Percentiles rank a stretch among this genome's conserved stretches.
phyloP scores from a whole-genome alignment of 2,888 invertebrate genomes.

The Drosophila borborema region DNA sequence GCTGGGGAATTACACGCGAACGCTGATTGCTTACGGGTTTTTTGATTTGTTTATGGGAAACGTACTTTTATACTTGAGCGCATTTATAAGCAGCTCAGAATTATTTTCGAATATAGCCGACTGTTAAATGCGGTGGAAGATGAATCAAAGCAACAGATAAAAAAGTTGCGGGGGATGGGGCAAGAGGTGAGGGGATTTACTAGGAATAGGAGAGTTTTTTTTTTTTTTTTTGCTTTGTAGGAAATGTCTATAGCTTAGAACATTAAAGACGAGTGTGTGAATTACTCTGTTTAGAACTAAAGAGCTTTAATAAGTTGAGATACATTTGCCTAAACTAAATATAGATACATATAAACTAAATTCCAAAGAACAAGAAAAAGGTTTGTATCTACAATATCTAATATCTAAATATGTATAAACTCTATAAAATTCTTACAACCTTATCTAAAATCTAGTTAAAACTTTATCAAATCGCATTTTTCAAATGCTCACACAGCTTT shows the following conservation, averaged over 20 bases:
- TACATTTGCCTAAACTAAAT: no score
- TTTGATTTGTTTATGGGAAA: not conserved
- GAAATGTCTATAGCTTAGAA: not conserved
- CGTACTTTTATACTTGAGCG: not conserved
- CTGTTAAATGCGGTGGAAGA: conserved; percentile 71
- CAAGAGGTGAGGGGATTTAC: not conserved
- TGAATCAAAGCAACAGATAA: conserved; percentile 84
- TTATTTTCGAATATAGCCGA: not conserved
- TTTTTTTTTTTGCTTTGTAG: not conserved
- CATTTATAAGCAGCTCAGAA: conserved; percentile 4
- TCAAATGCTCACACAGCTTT: not conserved
- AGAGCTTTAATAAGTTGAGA: no score
- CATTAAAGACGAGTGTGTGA: not conserved
- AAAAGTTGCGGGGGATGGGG: conserved; percentile 20
- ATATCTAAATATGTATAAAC: not conserved
- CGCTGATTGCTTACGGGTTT: conserved; percentile 3
- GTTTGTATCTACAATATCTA: no score
- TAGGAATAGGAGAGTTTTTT: not conserved
- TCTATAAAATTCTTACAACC: not conserved
- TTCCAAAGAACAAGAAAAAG: no score
- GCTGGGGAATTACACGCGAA: not conserved
- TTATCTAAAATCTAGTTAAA: not conserved
- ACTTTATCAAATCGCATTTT: conserved; percentile 5
- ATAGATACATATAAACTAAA: no score
- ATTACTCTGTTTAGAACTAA: no score